Conservation (phyloP, 2,113 vertebrate species). For the Paedocypris sp. region DNA sequence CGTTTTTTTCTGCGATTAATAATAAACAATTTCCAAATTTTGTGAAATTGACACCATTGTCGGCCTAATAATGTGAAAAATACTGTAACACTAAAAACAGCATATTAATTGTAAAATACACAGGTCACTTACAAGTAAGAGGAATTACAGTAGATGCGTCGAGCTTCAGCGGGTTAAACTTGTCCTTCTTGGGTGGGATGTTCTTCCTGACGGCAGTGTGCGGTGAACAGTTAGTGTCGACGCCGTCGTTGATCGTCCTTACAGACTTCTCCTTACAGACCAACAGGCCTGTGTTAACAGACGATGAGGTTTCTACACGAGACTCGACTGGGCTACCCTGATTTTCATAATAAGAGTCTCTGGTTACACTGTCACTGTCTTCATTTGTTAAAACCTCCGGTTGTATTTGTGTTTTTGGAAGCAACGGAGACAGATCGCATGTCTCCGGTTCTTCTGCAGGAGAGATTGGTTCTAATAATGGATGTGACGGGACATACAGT, state of each 20-base stretch:
- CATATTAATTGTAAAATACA: not conserved
- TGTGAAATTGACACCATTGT: too few relatives aligned
- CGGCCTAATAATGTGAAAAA: too few relatives aligned
- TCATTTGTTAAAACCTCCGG: not conserved
- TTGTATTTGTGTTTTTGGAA: not conserved
- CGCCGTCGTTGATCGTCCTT: not conserved
- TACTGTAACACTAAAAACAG: too few relatives aligned
- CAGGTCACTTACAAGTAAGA: conserved; percentile 57
- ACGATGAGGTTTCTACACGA: not conserved
- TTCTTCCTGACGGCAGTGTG: conserved; percentile 38
- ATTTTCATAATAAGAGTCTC: not conserved
- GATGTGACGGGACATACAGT: conserved; percentile 21
- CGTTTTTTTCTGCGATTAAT: too few relatives aligned
- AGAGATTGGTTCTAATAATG: conserved; percentile 31
- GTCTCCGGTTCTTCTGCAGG: conserved; percentile 23
- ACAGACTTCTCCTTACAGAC: not conserved
- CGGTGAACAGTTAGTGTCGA: not conserved
- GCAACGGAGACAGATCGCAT: not conserved
- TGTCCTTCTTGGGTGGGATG: conserved; percentile 56
- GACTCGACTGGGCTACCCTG: not conserved
- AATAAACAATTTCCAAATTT: too few relatives aligned
- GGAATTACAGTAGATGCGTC: conserved; percentile 55
- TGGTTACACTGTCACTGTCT: not conserved
- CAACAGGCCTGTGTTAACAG: not conserved
- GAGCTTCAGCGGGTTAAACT: conserved; percentile 59